A percentile compares a stretch with the other conserved stretches of the same genome.
phyloP scores from a whole-genome alignment of 2,888 invertebrate genomes.

The Orchesellides sinensis region DNA sequence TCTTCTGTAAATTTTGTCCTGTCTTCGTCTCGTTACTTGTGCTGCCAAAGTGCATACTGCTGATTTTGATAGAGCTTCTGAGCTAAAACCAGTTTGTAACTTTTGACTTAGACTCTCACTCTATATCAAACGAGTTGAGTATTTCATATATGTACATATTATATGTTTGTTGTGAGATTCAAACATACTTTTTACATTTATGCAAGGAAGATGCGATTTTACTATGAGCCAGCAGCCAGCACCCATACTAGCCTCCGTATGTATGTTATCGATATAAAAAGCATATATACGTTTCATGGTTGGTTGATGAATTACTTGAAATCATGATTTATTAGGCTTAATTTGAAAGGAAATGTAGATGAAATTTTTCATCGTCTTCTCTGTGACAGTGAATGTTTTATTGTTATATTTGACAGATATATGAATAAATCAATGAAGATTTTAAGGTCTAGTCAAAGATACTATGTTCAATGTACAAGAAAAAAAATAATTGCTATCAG shows the following conservation, averaged over 20 bases:
- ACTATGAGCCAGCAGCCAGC: too few relatives aligned
- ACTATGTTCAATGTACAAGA: too few relatives aligned
- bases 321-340: constrained; percentile 44
- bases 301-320: constrained; percentile 36
- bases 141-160: too few relatives aligned
- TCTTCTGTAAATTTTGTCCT: constrained; percentile 33
- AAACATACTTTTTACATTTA: too few relatives aligned
- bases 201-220: too few relatives aligned
- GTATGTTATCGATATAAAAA: too few relatives aligned
- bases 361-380: constrained; percentile 6
- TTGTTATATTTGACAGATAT: neutral
- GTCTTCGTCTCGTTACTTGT: constrained; percentile 51
- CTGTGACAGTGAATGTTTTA: neutral
- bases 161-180: too few relatives aligned
- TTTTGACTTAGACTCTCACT: too few relatives aligned
- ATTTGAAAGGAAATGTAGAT: constrained; percentile 33
- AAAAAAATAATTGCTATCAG: too few relatives aligned
- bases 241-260: too few relatives aligned
- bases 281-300: neutral
- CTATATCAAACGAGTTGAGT: constrained; percentile 7
- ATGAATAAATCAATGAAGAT: neutral
- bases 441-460: too few relatives aligned
- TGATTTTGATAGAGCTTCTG: constrained; percentile 9
- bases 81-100: constrained; percentile 6
- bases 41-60: constrained; percentile 1